These are phyloP conservation scores for Ceryle rudis DNA, from an alignment of 2,797 vertebrate species.

Conservation along the genomic window DNA sequence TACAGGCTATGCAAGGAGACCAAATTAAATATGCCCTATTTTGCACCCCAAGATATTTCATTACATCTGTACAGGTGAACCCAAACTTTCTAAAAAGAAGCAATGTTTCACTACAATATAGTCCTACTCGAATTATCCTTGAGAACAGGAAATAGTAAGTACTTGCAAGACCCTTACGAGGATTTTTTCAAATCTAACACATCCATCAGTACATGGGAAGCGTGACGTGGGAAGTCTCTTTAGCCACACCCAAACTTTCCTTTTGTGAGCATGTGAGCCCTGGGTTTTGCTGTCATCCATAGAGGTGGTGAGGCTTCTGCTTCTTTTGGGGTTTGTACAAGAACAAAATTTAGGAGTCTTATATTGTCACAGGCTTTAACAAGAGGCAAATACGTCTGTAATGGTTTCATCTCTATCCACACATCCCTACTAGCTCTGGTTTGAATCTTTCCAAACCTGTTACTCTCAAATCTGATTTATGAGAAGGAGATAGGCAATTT, in stretches of 20 bases:
- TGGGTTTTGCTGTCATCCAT: not conserved
- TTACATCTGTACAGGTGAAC: not conserved
- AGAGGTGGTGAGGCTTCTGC: not conserved
- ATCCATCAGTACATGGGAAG: accelerated
- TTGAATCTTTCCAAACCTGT: not conserved
- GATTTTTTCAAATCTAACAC: not conserved
- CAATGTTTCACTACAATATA: accelerated
- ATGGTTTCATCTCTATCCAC: not conserved
- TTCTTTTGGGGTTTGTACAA: not conserved
- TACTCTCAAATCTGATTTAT: not conserved
- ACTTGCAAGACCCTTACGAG: not conserved
- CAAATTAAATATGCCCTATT: not conserved
- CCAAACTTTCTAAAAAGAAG: not conserved
- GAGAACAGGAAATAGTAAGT: not conserved
- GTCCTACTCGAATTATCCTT: not conserved
- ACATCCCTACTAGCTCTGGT: not conserved
- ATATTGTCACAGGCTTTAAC: not conserved
- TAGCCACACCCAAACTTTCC: not conserved
- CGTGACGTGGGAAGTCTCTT: not conserved
- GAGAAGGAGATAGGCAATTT: not conserved
- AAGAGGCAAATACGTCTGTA: not conserved
- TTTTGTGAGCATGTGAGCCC: not conserved
- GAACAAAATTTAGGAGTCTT: not conserved
- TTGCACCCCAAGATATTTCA: not conserved
- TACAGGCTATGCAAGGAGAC: not conserved